Evolutionary conservation across 2,113 vertebrate genomes (phyloP), one percentile per base, ranked within the genome.

Genomic region (Erpornis zantholeuca): DNA sequence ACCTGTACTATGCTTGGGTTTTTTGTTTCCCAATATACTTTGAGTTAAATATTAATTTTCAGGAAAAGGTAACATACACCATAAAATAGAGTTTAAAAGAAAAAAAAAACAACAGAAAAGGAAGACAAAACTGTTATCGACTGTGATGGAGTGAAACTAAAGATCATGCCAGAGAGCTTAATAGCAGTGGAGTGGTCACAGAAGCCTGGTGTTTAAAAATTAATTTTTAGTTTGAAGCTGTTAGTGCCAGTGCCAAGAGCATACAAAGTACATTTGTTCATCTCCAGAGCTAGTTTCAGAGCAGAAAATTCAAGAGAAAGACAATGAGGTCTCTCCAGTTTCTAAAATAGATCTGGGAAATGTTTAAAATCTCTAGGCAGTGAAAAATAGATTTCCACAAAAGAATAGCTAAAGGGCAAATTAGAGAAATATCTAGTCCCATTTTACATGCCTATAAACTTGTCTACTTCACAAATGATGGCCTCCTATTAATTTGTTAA

Each of bases 201-300:
- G 91, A 97, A 97, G 50, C 56, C 75, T 91, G 59, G 73, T 96
- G 70, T 94, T 97, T 96, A 97, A 98, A 97, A 97, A 96, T 97
- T 98, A 97, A 97, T 97, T 94, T 96, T 86, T 83, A 92, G 56
- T 97, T 97, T 95, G 68, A 97, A 96, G 94, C 86, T 79, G 49
- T 97, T 95, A 77, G 56, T 92, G 71, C 68, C 88, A 96, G 86
- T 80, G 95, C 95, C 92, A 92, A 71, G 66, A 96, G 79, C 82
- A 80, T 93, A 89, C 84, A 95, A 95, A 97, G 80, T 86, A 94
- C 72, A 96, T 94, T 95, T 97, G 71, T 64, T 97, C 93, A 95
- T 96, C 96, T 91, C 59, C 61, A 96, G 82, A 95, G 60, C 35
- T 70, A 59, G 45, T 70, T 92, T 91, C 57, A 70, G 82, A 90